Conservation (phyloP, 2,113 vertebrate species). For the Australoheros scitulus region DNA sequence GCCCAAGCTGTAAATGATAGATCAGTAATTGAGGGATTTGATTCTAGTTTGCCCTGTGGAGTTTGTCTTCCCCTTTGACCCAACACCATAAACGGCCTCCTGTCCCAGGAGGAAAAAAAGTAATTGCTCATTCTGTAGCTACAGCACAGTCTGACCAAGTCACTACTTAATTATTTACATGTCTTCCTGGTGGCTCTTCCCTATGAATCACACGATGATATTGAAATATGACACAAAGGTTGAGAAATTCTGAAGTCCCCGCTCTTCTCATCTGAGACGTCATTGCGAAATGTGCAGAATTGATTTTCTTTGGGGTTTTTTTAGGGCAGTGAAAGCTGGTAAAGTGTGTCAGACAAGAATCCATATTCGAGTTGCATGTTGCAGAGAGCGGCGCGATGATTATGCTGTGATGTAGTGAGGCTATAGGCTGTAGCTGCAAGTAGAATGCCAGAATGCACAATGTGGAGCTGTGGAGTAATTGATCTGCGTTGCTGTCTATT, state of each 20-base stretch:
- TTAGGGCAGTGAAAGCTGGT: conserved; percentile 20
- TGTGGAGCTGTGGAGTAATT: conserved; percentile 57
- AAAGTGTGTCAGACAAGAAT: conserved; percentile 22
- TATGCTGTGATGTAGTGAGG: conserved; percentile 41
- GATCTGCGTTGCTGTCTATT: conserved; percentile 69
- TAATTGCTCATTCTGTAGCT: conserved; percentile 94
- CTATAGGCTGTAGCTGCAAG: conserved; percentile 10
- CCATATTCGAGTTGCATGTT: conserved; percentile 27
- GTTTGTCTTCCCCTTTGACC: conserved; percentile 66
- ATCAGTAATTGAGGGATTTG: conserved; percentile 71
- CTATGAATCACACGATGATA: conserved; percentile 83
- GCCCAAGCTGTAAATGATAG: conserved; percentile 41
- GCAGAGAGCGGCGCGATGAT: conserved; percentile 4
- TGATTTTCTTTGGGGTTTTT: conserved; percentile 22
- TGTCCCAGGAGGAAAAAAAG: conserved; percentile 82
- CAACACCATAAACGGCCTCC: conserved; percentile 80
- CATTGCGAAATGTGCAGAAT: conserved; percentile 9
- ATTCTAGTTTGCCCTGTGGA: conserved; percentile 57
- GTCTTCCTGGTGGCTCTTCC: conserved; percentile 83
- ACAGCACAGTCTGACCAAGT: conserved; percentile 86
- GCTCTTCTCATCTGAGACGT: conserved; percentile 8
- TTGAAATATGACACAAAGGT: conserved; percentile 78
- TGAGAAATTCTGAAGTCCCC: conserved; percentile 60
- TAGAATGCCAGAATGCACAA: conserved; percentile 53
- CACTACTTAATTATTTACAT: conserved; percentile 93